Evolutionary conservation across 2,888 invertebrate genomes (phyloP), one percentile per base, ranked within the genome.

Genomic region (Portevinia maculata): DNA sequence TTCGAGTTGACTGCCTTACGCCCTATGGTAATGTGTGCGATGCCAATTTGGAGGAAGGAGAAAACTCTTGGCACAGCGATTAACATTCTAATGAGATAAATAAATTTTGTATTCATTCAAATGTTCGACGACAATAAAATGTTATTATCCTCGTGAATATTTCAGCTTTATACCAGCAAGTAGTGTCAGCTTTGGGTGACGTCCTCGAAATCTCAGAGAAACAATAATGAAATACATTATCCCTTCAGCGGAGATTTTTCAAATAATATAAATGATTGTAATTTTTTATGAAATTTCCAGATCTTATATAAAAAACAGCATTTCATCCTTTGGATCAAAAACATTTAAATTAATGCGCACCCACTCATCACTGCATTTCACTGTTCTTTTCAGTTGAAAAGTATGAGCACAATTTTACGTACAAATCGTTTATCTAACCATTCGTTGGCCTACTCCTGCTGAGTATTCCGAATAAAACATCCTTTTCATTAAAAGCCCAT

Each of bases 401-500:
- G 28, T 71, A 21, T 65, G 41, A 24, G 24, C 24, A 24, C 24
- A 2, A 24, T 24, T 24, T 24, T 41, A 19, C 6, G 19, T 19
- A 17, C 41, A 53, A 69, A 62, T 52, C 69, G 79, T 69, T 75
- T 79, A 75, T 70, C 69, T 52, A 59, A 37, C 64, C 57, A 59
- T 81, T 64, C 50, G 32, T 8, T 50, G 52, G 50, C 32, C 53
- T 32, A 30, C 17, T 5, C 24, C 7, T 15, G 15, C 24, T 15
- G 17, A 0, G n/a, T 13, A 48, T 57, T 30, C 65, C 44, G 24
- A 11, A 50, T 53, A 48, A 73, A 67, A 60, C 55, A 76, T 70
- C 76, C 70, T 81, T 81, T 75, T 81, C 59, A 81, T 81, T 76
- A 81, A 81, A 81, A 81, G 70, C 44, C 70, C 81, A 81, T 81